A percentile compares a stretch with the other conserved stretches of the same genome.
Evolutionary conservation across 2,888 invertebrate genomes (phyloP).

Genomic region (Neoitamus cyanurus): DNA sequence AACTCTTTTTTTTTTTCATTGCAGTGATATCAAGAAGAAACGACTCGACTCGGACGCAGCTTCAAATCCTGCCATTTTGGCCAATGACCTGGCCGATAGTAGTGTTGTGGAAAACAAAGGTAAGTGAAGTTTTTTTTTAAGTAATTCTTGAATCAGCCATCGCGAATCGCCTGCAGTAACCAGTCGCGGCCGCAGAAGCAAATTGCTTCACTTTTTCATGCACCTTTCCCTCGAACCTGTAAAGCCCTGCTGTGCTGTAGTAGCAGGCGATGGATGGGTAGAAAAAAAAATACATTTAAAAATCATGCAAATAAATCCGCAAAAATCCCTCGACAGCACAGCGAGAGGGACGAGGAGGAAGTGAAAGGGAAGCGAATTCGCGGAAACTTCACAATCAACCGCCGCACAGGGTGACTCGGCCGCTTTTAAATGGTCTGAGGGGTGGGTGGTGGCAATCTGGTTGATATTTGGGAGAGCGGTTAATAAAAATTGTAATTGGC

Average conservation of each 20-base stretch:
- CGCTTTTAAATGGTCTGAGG: neutral
- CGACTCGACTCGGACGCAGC: slow-evolving; percentile 60
- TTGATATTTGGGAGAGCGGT: slow-evolving; percentile 24
- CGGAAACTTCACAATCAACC: neutral
- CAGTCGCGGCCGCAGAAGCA: neutral
- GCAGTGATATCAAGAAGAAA: slow-evolving; percentile 65
- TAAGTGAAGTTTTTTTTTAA: slow-evolving; percentile 63
- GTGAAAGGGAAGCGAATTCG: neutral
- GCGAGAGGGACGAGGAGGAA: neutral
- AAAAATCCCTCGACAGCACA: neutral
- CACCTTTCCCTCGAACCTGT: neutral
- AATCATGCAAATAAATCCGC: slow-evolving; percentile 18
- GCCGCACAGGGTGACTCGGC: neutral
- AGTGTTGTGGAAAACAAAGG: slow-evolving; percentile 69
- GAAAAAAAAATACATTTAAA: neutral
- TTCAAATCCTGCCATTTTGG: slow-evolving; percentile 57
- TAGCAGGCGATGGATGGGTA: neutral
- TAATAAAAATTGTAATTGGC: slow-evolving; percentile 51
- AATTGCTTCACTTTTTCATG: neutral
- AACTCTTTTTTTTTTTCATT: slow-evolving; percentile 46
- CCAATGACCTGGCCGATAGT: slow-evolving; percentile 56
- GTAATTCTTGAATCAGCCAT: neutral
- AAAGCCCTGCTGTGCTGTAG: neutral
- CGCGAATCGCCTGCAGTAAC: neutral
- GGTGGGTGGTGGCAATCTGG: neutral